phyloP scores from a whole-genome alignment of 1,140 invertebrate genomes.

The Pectinophora gossypiella region DNA sequence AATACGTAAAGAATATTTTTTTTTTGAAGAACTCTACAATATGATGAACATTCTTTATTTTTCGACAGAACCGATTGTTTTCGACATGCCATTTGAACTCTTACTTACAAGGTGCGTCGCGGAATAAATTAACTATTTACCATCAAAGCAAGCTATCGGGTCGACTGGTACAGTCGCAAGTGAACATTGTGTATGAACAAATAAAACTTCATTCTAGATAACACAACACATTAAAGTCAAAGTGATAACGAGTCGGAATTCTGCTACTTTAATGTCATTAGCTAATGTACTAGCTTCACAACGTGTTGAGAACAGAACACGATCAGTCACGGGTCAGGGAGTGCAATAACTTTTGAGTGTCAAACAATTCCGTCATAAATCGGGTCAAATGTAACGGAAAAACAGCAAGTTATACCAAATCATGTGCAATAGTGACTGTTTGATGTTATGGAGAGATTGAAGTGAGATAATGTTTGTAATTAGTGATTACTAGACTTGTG shows the following conservation, averaged over 20 bases:
- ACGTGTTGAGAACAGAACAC: background rate
- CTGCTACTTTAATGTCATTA: background rate
- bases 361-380: background rate
- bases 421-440: background rate
- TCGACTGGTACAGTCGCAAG: background rate
- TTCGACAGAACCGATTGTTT: no score
- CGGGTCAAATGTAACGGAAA: background rate
- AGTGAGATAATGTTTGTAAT: background rate
- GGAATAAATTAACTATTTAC: background rate
- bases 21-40: no score
- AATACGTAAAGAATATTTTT: no score
- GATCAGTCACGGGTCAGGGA: background rate
- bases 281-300: background rate
- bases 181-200: slow-evolving; percentile 28
- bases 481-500: slow-evolving; percentile 3
- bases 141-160: background rate
- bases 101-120: background rate
- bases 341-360: background rate
- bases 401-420: no score
- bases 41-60: no score
- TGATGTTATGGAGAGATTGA: background rate
- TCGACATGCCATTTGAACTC: background rate
- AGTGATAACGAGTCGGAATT: slow-evolving; percentile 39
- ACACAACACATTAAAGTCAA: slow-evolving; percentile 46
- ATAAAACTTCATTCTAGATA: slow-evolving; percentile 48